Conservation (phyloP, 2,888 invertebrate genomes). For the Euclidia mi region DNA sequence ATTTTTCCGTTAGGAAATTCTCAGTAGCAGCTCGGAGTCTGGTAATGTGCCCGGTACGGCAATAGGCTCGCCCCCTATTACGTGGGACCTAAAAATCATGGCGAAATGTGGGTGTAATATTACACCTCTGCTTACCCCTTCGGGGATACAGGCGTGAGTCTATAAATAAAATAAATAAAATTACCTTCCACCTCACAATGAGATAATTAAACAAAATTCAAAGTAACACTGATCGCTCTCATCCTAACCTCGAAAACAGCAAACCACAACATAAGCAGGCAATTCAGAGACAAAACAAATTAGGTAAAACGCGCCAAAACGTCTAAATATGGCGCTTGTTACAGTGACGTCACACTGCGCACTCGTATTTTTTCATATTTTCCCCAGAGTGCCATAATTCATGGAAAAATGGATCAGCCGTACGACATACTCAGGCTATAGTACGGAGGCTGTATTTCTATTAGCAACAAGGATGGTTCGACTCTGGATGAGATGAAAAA, state of each 20-base stretch:
- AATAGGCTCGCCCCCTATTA: too few species aligned
- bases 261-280: not conserved
- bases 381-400: constrained; percentile 76
- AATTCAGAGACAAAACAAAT: constrained; percentile 15
- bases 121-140: too few species aligned
- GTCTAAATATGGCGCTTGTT: constrained; percentile 50
- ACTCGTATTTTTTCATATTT: constrained; percentile 73
- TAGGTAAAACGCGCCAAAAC: constrained; percentile 49
- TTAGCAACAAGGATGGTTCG: constrained; percentile 47
- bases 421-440: constrained; percentile 55
- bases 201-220: not conserved
- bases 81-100: too few species aligned
- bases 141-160: too few species aligned
- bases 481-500: constrained; percentile 44
- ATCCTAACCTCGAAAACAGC: not conserved
- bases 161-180: too few species aligned
- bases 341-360: constrained; percentile 58
- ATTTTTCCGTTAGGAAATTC: too few species aligned
- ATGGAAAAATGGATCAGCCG: constrained; percentile 79
- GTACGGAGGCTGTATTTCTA: constrained; percentile 55
- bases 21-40: too few species aligned
- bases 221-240: not conserved
- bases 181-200: too few species aligned
- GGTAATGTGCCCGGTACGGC: too few species aligned
- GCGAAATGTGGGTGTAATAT: too few species aligned